Base-by-base conservation (phyloP, 2,797 vertebrate genomes). In the Neostethus bicornis region DNA sequence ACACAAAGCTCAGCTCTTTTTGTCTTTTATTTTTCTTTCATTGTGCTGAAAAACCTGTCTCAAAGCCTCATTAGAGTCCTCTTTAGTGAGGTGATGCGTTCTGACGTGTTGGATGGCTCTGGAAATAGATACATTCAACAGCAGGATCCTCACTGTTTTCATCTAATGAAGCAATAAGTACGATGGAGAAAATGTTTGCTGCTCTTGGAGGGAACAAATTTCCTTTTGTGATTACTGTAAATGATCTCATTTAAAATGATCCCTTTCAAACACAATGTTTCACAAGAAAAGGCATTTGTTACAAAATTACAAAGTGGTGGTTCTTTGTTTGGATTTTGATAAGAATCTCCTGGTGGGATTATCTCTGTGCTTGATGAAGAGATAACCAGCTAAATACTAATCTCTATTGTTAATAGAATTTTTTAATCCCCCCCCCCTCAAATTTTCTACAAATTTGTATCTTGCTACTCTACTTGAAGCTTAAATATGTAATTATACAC, bases 41-140 rank as follows among this genome's bases (percentile, higher is more conserved):
- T 39, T 76, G 54, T 66, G 32, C 51, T 51, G 46, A 64, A 60
- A 66, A 65, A 28, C 31, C 20, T 9, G 7, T 42, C 43, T 52
- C 19, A 49, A 26, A 55, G 52, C 77, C 28, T 83, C 74, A 82
- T 83, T 82, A 77, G 55, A 66, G 72, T 47, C 79, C 56, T 83
- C 82, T 81, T 75, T 65, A 65, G 63, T 66, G 65, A 66, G 28
- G 23, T 69, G 72, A 78, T 77, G 64, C 68, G 49, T 62, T 66
- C 58, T 75, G 84, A 80, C 77, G 64, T 75, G 70, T 66, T 70
- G 51, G 54, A 44, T 52, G 61, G 63, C 20, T 16, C 31, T 41
- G 50, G 25, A 7, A 65, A 41, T 45, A 46, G 56, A 54, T 73
- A 52, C 70, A 52, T 58, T 61, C 73, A 54, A 66, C 57, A 73